A percentile compares a stretch with the other conserved stretches of the same genome.
Evolutionary conservation across 2,797 vertebrate species (phyloP).

Genomic region (Gadopsis bispinosus): DNA sequence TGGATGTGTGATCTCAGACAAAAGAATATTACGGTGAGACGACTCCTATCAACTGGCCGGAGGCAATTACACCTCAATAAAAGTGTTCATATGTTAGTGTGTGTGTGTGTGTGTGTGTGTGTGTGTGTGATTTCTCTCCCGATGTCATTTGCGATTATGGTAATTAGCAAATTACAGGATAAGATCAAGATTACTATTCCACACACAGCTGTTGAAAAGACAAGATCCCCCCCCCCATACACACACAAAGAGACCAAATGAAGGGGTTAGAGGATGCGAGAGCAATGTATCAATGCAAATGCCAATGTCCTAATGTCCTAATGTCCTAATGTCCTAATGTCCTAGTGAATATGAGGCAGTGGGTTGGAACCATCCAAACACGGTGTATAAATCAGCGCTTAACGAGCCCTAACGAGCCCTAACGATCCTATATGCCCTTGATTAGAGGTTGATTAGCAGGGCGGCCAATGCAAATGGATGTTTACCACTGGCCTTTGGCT

Average conservation of each 20-base stretch:
- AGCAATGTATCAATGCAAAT: conserved; percentile 60
- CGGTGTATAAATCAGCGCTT: conserved; percentile 66
- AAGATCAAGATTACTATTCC: conserved; percentile 45
- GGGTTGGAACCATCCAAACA: conserved; percentile 46
- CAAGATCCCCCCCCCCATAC: conserved; percentile 2
- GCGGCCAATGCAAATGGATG: conserved; percentile 58
- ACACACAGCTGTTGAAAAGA: conserved; percentile 37
- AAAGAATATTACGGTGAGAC: conserved; percentile 31
- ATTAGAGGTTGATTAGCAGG: conserved; percentile 72
- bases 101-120: neutral
- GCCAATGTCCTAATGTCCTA: conserved; percentile 39
- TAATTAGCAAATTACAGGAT: conserved; percentile 66
- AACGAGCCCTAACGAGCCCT: conserved; percentile 63
- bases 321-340: conserved; percentile 36
- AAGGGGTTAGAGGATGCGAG: conserved; percentile 6
- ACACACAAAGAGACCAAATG: conserved; percentile 4
- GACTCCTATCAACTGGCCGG: conserved; percentile 34
- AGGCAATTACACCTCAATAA: conserved; percentile 45
- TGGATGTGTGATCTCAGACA: conserved; percentile 26
- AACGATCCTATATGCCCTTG: conserved; percentile 64
- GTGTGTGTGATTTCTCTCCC: conserved; percentile 38
- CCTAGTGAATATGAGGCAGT: conserved; percentile 52
- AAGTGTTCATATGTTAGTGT: conserved; percentile 3
- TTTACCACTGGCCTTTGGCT: conserved; percentile 58
- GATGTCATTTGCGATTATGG: conserved; percentile 50